Conservation (phyloP, 2,113 vertebrate genomes). For the Orycteropus afer region DNA sequence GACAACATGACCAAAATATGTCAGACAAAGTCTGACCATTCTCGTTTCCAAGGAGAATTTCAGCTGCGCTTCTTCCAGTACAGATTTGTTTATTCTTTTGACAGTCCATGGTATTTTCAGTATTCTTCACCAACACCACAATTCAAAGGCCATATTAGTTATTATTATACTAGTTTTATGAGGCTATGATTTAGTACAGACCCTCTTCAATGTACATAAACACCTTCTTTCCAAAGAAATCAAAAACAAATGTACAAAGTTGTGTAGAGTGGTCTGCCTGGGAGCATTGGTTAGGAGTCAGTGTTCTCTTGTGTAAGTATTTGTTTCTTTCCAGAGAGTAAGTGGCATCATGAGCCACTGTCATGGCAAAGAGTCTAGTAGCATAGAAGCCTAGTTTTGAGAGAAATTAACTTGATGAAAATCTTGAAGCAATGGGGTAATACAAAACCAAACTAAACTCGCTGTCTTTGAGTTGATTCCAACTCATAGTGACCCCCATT, state of each 20-base stretch:
- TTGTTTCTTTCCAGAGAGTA: not conserved
- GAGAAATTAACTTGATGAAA: not conserved
- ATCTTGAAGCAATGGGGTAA: slow-evolving; percentile 23
- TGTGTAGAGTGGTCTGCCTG: not conserved
- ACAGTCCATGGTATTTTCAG: too few species aligned
- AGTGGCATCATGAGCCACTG: not conserved
- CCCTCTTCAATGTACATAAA: not conserved
- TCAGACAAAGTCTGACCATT: too few species aligned
- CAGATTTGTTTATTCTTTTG: too few species aligned
- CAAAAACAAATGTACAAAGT: not conserved
- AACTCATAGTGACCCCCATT: too few species aligned
- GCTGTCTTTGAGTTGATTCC: too few species aligned
- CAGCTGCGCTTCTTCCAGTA: too few species aligned
- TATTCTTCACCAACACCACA: too few species aligned
- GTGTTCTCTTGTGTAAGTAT: not conserved
- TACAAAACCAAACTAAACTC: too few species aligned
- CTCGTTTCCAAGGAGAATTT: too few species aligned
- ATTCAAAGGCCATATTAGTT: not conserved
- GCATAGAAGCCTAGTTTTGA: not conserved
- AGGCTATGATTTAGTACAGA: not conserved
- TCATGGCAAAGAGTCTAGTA: not conserved
- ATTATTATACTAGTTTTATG: not conserved
- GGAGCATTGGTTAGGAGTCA: not conserved
- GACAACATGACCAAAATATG: too few species aligned
- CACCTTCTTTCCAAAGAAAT: not conserved